Base-by-base conservation (phyloP, 2,797 vertebrate genomes). In the Schizothorax lantsangensis region DNA sequence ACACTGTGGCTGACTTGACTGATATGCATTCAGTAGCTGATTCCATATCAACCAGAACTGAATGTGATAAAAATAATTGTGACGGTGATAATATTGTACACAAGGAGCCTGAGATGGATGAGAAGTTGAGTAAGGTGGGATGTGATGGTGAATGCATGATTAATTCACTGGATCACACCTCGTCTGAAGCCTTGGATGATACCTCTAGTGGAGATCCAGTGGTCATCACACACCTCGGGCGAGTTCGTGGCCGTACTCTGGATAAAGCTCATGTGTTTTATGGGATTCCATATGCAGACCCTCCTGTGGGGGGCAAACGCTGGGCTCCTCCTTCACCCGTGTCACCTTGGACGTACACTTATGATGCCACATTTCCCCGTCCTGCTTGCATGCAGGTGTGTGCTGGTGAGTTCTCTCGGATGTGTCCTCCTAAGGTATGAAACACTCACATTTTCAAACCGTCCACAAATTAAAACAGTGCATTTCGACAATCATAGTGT, bases 221-320 rank as follows among this genome's bases (percentile, higher is more conserved):
- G 23, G 90, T 89, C 26, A 15, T 75, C 23, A 87, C 86, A 26
- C 81, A 73, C 26, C 81, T 85, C 2, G 90, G 90, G 6, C 75
- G 57, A 7, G 71, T 96, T 40, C 90, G 81, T 73, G 96, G 96
- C 23, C 54, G 91, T 0, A 92, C 91, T 0, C 88, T 93, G 85
- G 94, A 95, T 57, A 92, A 93, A 88, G 94, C 94, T 43, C 84
- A 95, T 33, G 85, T 94, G 49, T 96, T 96, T 91, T 95, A 94
- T 30, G 95, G 95, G 79, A 89, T 96, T 38, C 95, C 93, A 0
- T 96, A 95, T 5, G 95, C 96, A 4, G 94, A 92, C 23, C 95
- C 95, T 1, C 96, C 95, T 12, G 88, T 94, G 6, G 94, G 95
- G 4, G 88, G 90, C 0, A 93, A 92, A 57, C 94, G 95, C 40